phyloP scores from a whole-genome alignment of 2,113 vertebrate genomes.

The Microcebus tavaratra region DNA sequence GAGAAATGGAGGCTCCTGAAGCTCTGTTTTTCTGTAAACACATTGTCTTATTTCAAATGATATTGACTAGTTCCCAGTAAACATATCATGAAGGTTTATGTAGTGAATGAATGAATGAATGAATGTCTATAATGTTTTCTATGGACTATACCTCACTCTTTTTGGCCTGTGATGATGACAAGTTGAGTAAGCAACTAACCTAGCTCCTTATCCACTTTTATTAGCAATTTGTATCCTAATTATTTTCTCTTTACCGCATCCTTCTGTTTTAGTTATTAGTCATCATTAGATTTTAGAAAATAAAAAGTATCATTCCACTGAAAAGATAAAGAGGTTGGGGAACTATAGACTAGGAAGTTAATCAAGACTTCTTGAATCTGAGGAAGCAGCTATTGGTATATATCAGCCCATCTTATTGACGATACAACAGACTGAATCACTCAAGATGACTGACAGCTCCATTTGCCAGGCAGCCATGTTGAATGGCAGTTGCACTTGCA shows the following conservation, averaged over 20 bases:
- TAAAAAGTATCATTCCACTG: background rate
- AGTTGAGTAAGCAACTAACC: background rate
- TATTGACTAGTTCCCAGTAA: background rate
- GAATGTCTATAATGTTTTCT: background rate
- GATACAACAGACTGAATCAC: slow-evolving; percentile 49
- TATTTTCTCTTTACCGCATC: background rate
- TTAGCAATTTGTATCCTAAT: background rate
- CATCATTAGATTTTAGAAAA: background rate
- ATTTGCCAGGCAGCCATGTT: slow-evolving; percentile 42
- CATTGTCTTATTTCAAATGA: background rate
- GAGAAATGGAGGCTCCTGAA: background rate
- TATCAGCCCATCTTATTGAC: slow-evolving; percentile 12
- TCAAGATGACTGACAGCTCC: slow-evolving; percentile 66
- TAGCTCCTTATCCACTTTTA: background rate
- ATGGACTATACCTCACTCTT: background rate
- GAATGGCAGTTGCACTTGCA: slow-evolving; percentile 69
- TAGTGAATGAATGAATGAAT: background rate
- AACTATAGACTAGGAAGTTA: background rate
- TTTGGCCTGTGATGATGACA: background rate
- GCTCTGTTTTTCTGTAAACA: background rate
- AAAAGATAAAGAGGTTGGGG: background rate
- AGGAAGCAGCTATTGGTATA: background rate
- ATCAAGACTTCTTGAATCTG: background rate
- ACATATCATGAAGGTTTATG: background rate
- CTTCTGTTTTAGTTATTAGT: background rate